phyloP scores from a whole-genome alignment of 2,888 invertebrate species.

The Iphiclides podalirius region DNA sequence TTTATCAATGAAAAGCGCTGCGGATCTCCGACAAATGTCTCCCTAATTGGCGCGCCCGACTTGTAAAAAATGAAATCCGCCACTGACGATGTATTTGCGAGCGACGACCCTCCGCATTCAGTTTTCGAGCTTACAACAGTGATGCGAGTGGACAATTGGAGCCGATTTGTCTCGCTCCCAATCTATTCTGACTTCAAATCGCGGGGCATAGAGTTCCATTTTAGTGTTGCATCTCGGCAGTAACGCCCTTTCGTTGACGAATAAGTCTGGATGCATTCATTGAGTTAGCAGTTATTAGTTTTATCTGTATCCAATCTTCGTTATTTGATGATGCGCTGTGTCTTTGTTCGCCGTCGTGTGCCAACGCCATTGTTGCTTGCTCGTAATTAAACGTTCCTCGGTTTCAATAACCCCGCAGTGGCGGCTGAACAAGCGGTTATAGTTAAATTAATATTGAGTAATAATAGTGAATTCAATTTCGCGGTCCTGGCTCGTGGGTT shows the following conservation, averaged over 20 bases:
- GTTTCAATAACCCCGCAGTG: not conserved
- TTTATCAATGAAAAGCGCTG: not conserved
- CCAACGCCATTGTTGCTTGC: not conserved
- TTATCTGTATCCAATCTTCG: slow-evolving; percentile 29
- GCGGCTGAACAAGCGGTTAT: not conserved
- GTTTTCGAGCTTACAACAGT: slow-evolving; percentile 5
- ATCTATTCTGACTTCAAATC: not conserved
- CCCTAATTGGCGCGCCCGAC: slow-evolving; percentile 8
- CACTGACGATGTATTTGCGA: slow-evolving; percentile 3
- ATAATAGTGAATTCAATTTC: too few relatives aligned
- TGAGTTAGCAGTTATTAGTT: slow-evolving; percentile 30
- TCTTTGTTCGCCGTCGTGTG: not conserved
- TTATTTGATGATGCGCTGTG: slow-evolving; percentile 26
- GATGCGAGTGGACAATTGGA: not conserved
- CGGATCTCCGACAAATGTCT: not conserved
- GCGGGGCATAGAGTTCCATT: not conserved
- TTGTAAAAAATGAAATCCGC: slow-evolving; percentile 2
- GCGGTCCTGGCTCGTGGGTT: not conserved
- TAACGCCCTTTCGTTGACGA: not conserved
- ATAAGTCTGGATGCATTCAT: slow-evolving; percentile 12
- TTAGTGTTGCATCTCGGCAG: not conserved
- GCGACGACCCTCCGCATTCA: not conserved
- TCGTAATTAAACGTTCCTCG: slow-evolving; percentile 7
- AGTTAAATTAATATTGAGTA: slow-evolving; percentile 8
- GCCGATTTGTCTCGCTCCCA: not conserved